Percentiles rank a stretch among this genome's conserved stretches.
Conservation (phyloP, 2,113 vertebrate genomes). For the Pituophis catenifer region DNA sequence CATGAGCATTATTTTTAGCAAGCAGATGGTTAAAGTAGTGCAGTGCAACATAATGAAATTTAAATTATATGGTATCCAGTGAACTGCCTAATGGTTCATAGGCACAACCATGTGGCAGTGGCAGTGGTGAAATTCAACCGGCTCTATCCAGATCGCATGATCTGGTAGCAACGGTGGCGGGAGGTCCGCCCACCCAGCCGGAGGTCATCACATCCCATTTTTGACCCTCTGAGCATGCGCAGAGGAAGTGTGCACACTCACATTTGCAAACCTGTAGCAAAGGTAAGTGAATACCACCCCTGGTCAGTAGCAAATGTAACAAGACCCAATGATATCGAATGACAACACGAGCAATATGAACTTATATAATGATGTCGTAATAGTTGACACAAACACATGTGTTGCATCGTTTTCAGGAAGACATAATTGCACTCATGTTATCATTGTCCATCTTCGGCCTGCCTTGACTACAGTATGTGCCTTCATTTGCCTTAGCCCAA, state of each 20-base stretch:
- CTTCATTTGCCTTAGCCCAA: neutral
- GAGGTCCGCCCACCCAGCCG: too few relatives aligned
- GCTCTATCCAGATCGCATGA: too few relatives aligned
- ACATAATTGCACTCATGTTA: neutral
- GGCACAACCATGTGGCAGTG: neutral
- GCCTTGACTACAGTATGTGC: neutral
- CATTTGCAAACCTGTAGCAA: too few relatives aligned
- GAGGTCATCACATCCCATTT: too few relatives aligned
- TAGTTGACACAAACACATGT: neutral
- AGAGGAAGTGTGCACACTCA: too few relatives aligned
- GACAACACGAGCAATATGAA: neutral
- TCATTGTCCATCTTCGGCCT: neutral
- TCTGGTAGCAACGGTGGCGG: too few relatives aligned
- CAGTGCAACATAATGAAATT: neutral
- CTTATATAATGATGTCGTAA: neutral
- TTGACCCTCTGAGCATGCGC: too few relatives aligned
- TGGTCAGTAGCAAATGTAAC: neutral
- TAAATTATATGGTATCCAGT: neutral
- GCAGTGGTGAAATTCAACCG: neutral
- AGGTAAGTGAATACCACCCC: too few relatives aligned
- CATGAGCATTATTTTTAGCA: neutral
- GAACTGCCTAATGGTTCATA: neutral
- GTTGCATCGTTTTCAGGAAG: neutral
- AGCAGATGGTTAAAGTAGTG: neutral
- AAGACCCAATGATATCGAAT: neutral